Evolutionary conservation across 2,888 invertebrate species (phyloP), one percentile per base, ranked within the genome.

Genomic region (Calliphora vomitoria): DNA sequence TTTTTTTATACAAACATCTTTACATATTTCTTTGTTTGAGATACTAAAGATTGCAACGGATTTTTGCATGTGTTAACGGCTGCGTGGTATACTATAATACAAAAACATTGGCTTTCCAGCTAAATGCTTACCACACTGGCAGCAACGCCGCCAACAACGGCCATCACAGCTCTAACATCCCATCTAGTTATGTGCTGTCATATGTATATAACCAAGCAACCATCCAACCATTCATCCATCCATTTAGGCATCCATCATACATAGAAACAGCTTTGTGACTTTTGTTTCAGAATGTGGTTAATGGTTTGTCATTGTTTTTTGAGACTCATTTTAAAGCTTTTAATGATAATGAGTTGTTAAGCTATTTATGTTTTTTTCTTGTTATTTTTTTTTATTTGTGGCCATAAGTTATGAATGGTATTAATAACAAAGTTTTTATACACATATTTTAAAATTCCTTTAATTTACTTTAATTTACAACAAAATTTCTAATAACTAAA

Each of bases 11-110:
- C 4, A n/a, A 1, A 41, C 31, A 25, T 74, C 41, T 62, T 64
- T 64, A 75, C 55, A 31, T 50, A 44, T 60, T 60, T 58, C 68
- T 68, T 82, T 82, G 64, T 83, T 76, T 0, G 8, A 62, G 25
- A 44, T 35, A 41, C 47, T 69, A 60, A 44, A 64, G 50, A 72
- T 74, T 76, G 72, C 78, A 87, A 81, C 78, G 72, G 35, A 55
- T 74, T 84, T 83, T 60, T 69, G 71, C 71, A 68, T 82, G 50
- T 82, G 20, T 79, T 84, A 66, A 76, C 76, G 76, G 76, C 82
- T 76, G 82, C 80, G 25, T 53, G 31, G 10, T 41, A 13, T 13
- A 58, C 25, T 31, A 25, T 6, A 35, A 35, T 4, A 44, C 1
- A 44, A 78, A 31, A 58, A 44, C 53, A 82, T 76, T 69, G 62